These are phyloP conservation scores for Caenorhabditis panamensis DNA, from an alignment of 2,888 invertebrate genomes.

Conservation along the genomic window DNA sequence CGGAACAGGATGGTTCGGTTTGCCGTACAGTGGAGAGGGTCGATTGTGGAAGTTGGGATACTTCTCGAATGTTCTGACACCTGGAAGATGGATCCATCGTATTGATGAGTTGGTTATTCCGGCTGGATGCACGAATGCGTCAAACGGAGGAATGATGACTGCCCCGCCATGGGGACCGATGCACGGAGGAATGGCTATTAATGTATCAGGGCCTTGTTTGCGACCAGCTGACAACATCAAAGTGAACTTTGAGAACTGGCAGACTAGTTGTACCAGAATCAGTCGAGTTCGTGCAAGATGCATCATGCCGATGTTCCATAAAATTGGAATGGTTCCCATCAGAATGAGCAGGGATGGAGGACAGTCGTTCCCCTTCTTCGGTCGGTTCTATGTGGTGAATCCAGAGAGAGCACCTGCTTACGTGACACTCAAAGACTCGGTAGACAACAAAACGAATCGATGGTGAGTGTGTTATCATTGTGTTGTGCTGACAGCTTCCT, in stretches of 20 bases:
- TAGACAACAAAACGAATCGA: conserved; percentile 70
- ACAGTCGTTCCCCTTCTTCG: conserved; percentile 78
- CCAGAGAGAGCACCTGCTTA: conserved; percentile 69
- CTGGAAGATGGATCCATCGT: conserved; percentile 92
- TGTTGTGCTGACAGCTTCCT: background rate
- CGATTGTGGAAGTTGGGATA: conserved; percentile 84
- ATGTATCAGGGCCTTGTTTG: conserved; percentile 96
- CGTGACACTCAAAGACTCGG: conserved; percentile 72
- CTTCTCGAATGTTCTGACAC: conserved; percentile 79
- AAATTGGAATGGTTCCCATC: conserved; percentile 77
- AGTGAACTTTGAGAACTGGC: conserved; percentile 73
- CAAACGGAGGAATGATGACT: conserved; percentile 76
- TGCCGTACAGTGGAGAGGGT: conserved; percentile 82
- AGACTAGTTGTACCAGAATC: conserved; percentile 71
- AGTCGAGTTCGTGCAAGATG: conserved; percentile 77
- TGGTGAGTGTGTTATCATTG: conserved; percentile 47
- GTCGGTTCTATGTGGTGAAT: conserved; percentile 79
- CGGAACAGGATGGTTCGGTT: conserved; percentile 85
- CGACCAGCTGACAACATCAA: conserved; percentile 87
- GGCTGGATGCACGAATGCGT: conserved; percentile 77
- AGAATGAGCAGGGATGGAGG: conserved; percentile 80
- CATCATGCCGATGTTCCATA: conserved; percentile 80
- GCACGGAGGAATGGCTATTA: conserved; percentile 96
- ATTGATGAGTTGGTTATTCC: conserved; percentile 88
- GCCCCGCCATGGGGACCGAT: conserved; percentile 97